These are phyloP conservation scores for Petrocephalus zakoni DNA, from an alignment of 2,113 vertebrate species.

Conservation along the genomic window DNA sequence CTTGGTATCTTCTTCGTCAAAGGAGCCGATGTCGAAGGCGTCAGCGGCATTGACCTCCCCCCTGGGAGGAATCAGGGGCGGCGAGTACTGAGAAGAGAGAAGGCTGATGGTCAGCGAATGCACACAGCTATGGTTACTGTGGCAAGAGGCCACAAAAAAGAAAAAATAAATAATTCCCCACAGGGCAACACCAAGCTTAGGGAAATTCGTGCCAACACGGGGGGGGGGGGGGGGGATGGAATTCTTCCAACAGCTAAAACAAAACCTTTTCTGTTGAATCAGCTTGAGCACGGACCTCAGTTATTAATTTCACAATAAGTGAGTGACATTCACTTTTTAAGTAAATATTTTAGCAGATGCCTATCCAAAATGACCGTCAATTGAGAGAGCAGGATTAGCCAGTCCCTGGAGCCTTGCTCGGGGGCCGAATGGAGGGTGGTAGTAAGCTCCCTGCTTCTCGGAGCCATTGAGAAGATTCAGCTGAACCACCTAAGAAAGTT, in stretches of 20 bases:
- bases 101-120: neutral
- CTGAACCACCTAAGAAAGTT: neutral
- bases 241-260: neutral
- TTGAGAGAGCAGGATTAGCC: neutral
- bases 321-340: neutral
- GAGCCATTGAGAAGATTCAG: neutral
- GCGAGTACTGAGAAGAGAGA: slow-evolving; percentile 71
- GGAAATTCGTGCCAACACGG: neutral
- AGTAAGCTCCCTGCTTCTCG: neutral
- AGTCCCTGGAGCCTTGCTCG: neutral
- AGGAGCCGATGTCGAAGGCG: slow-evolving; percentile 95
- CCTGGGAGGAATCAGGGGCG: slow-evolving; percentile 87
- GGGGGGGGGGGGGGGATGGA: neutral
- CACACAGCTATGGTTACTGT: neutral
- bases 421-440: neutral
- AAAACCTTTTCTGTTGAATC: neutral
- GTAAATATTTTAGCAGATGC: neutral
- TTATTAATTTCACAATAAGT: neutral
- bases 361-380: neutral
- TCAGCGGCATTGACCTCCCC: slow-evolving; percentile 97
- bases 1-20: slow-evolving; percentile 97
- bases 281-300: neutral
- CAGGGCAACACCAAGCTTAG: neutral
- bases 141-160: neutral
- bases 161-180: too few relatives aligned